Percentiles rank a stretch among this genome's conserved stretches.
Conservation (phyloP, 2,113 vertebrate species). For the Rhinopomastus cyanomelas region DNA sequence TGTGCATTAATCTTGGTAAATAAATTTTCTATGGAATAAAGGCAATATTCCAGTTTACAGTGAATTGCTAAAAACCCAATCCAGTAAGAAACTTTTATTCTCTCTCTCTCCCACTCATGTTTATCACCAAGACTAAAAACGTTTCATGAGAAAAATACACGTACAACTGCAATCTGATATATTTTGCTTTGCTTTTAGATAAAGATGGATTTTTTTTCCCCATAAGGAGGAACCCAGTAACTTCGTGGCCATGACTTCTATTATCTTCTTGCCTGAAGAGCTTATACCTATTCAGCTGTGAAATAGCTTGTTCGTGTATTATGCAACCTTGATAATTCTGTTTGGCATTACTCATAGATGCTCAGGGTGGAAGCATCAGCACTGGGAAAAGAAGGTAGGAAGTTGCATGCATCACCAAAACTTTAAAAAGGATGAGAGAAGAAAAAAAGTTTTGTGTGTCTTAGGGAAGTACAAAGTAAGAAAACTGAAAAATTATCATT, state of each 20-base stretch:
- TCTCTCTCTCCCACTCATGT: background rate
- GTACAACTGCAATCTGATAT: background rate
- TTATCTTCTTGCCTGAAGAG: constrained; percentile 2
- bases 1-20: background rate
- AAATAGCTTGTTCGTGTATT: constrained; percentile 10
- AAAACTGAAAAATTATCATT: background rate
- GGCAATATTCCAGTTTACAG: background rate
- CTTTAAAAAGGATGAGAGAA: background rate
- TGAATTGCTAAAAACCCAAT: background rate
- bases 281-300: background rate
- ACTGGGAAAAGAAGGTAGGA: background rate
- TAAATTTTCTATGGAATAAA: background rate
- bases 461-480: background rate
- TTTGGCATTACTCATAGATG: background rate
- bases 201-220: background rate
- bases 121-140: background rate
- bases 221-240: background rate
- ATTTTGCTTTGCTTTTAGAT: background rate
- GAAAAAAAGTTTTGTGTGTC: background rate
- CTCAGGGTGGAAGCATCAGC: background rate
- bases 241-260: background rate
- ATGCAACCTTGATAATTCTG: background rate
- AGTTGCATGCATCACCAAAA: background rate
- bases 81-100: background rate
- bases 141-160: background rate